Base-by-base conservation (phyloP, 1,140 invertebrate species). In the Plectrocnemia conspersa region DNA sequence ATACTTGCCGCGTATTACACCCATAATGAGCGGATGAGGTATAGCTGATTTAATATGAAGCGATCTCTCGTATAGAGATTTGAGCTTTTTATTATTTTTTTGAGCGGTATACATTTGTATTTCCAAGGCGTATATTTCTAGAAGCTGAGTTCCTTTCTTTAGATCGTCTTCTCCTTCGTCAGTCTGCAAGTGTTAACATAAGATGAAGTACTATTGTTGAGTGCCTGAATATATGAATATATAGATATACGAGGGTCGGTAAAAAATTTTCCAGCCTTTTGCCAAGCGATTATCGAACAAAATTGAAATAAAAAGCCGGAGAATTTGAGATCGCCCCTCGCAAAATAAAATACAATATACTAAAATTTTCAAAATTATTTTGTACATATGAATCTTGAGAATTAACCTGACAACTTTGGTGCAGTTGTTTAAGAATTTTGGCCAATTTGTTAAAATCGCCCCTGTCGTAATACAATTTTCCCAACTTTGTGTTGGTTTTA, bases 71-170 rank as follows among this genome's bases (percentile, higher is more conserved):
- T 99, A 99, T 1, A 99, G 76, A 3, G 91, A 89, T 77, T 99
- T 99, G 5, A 99, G 73, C 72, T 98, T 98, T 70, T 99, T 99
- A 68, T 99, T 99, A 71, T 99, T 99, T 68, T 99, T 99, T 76
- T 98, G 96, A 49, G 93, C 93, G 1, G 97, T 99, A 69, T 99
- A 98, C 97, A 99, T 99, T 79, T 99, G 97, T 66, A 99, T 99
- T 81, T 99, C 97, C 61, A 99, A 73, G 0, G 97, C 97, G 75
- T 99, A 99, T 47, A 99, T 98, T 76, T 99, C 97, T 35, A 99
- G 74, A 6, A 99, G 73, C 67, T 99, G 97, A 1, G 97, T 99
- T 35, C 96, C 95, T 74, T 99, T 99, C 70, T 98, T 98, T 41
- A 98, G 75, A 73, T 99, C 97, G 79, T 98, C 96, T 75, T 98